Evolutionary conservation across 2,113 vertebrate species (phyloP), one percentile per base, ranked within the genome.

Genomic region (Alosa alosa): DNA sequence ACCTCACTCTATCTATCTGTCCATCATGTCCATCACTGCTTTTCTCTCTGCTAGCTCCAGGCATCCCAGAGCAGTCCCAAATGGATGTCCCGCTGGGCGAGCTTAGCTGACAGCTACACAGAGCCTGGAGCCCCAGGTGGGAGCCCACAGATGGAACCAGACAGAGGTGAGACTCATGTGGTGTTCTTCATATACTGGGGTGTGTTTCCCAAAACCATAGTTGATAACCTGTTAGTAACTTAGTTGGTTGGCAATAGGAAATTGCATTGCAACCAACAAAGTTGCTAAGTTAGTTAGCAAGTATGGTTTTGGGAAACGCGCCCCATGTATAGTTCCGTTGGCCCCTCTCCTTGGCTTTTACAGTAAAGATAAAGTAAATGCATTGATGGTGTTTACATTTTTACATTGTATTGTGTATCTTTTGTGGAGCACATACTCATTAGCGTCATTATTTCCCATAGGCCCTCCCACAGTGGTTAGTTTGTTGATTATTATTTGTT

Each of bases 81-180:
- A 89, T 99, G 98, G 98, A 97, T 96, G 57, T 99, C 98, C 15
- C 95, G 97, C 47, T 99, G 98, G 98, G 97, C 98, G 0, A 99
- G 98, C 91, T 95, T 99, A 87, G 98, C 97, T 0, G 97, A 99
- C 90, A 95, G 96, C 92, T 97, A 96, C 84, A 93, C 94, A 0
- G 97, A 97, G 36, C 90, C 96, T 2, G 96, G 94, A 31, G 90
- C 92, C 81, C 86, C 86, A 81, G 89, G 52, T 6, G 88, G 89
- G 83, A 91, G 89, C 49, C 89, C 89, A 57, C 91, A 92, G 91
- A 86, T 11, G 86, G 92, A 50, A 8, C 86, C 87, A 11, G 93
- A 95, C 81, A 94, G 94, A 95, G 89, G 84, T 94, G 39, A 87
- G 52, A 50, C 60, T 64, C 36, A 22, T 84, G 9, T 15, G 3